Evolutionary conservation across 1,140 invertebrate species (phyloP).

Genomic region (Linepithema humile): DNA sequence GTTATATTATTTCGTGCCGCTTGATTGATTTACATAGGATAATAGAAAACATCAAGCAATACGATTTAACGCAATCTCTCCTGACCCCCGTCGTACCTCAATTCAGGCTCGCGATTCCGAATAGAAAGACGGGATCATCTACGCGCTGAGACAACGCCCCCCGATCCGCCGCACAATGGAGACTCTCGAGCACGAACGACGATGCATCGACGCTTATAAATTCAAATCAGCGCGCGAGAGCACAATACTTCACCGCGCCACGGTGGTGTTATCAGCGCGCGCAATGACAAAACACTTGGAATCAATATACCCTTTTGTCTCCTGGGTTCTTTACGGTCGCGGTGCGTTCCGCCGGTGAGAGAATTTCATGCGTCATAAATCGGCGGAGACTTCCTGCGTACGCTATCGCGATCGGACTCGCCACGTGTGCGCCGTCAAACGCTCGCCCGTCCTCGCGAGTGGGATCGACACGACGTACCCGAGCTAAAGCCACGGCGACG

Average conservation of each 20-base stretch:
- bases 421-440: constrained; percentile 38
- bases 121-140: neutral
- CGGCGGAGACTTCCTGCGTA: constrained; percentile 60
- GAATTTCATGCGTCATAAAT: constrained; percentile 62
- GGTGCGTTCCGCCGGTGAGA: neutral
- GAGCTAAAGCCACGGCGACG: constrained; percentile 39
- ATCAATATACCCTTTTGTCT: constrained; percentile 45
- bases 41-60: neutral
- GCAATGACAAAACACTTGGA: constrained; percentile 51
- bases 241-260: constrained; percentile 43
- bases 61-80: neutral
- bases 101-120: neutral
- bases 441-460: constrained; percentile 26
- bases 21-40: neutral
- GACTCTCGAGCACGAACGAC: constrained; percentile 28
- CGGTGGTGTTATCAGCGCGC: constrained; percentile 54
- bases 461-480: constrained; percentile 26
- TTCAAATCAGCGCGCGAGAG: constrained; percentile 60
- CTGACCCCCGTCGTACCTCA: neutral
- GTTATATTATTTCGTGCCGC: neutral
- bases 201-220: constrained; percentile 60
- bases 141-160: constrained; percentile 11
- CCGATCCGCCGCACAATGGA: constrained; percentile 30
- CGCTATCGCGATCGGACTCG: constrained; percentile 62
- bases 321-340: neutral